Base-by-base conservation (phyloP, 92 coral and sea anemone genomes). In the Actinernus sp. region DNA sequence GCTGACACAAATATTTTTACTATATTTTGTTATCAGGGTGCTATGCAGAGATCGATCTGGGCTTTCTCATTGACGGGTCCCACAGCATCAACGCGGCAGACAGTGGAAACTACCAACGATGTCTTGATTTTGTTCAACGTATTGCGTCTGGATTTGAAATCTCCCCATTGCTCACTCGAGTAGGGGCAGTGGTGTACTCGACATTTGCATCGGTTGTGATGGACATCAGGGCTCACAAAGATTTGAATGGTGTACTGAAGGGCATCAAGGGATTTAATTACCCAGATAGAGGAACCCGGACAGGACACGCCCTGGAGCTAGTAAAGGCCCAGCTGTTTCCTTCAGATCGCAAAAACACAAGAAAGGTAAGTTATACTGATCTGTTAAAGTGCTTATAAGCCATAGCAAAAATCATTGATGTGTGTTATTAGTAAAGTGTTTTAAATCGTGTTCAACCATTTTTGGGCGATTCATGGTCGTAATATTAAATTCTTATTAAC, bases 61-160 rank as follows among this genome's bases (percentile, higher is more conserved):
- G 74, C 10, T 81, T 81, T 22, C 54, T 72, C 24, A 31, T 81
- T 39, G 87, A 81, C 51, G 73, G 87, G 45, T 81, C 87, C 17
- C 74, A 62, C 26, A 81, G 87, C 44, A 73, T 81, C 52, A 63
- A 71, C 26, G 81, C 59, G 28, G 28, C 47, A 23, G 66, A 47
- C 37, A 28, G 50, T 1, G 58, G 77, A 17, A 81, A 71, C 58
- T 71, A 71, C 30, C 48, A 57, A 31, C 69, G 71, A 38, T 61
- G 54, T 55, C 43, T 62, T 31, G 59, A 55, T 24, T 81, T 81
- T 49, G 81, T 64, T 13, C 57, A 81, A 31, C 49, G 66, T 32
- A 63, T 71, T 12, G 71, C 66, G 8, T 68, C 68, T 8, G 58
- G 31, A 7, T 81, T 81, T 48, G 70, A 49, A 13, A 43, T 52